Evolutionary conservation across 2,113 vertebrate genomes (phyloP).

Genomic region (Struthio camelus): DNA sequence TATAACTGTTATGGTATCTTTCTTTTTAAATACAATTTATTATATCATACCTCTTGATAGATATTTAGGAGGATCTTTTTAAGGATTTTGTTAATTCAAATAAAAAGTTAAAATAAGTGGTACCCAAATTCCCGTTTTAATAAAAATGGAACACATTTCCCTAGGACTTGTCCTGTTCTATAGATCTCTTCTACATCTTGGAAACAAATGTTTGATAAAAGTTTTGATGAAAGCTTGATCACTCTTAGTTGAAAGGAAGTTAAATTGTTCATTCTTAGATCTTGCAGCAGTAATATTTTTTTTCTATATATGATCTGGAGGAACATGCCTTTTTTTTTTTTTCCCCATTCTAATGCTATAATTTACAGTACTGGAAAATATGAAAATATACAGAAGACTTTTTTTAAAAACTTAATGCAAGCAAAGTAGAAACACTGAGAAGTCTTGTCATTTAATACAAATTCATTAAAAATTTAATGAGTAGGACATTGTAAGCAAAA

Average conservation of each 20-base stretch:
- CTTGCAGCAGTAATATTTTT: not conserved
- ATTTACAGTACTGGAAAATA: not conserved
- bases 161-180: not conserved
- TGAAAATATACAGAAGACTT: not conserved
- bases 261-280: not conserved
- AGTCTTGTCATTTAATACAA: not conserved
- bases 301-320: not conserved
- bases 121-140: not conserved
- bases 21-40: not conserved
- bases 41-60: not conserved
- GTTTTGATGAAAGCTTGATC: not conserved
- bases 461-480: not conserved
- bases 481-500: not conserved
- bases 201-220: not conserved
- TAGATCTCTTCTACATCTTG: not conserved
- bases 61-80: not conserved
- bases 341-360: not conserved
- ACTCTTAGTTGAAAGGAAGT: not conserved
- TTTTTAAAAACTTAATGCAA: not conserved
- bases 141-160: not conserved
- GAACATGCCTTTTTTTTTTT: not conserved
- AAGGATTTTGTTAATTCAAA: not conserved
- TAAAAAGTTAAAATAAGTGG: not conserved
- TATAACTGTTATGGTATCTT: not conserved
- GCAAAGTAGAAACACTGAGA: not conserved